Percentiles rank a stretch among this genome's conserved stretches.
Evolutionary conservation across 2,113 vertebrate genomes (phyloP).

Genomic region (Rostratula benghalensis): DNA sequence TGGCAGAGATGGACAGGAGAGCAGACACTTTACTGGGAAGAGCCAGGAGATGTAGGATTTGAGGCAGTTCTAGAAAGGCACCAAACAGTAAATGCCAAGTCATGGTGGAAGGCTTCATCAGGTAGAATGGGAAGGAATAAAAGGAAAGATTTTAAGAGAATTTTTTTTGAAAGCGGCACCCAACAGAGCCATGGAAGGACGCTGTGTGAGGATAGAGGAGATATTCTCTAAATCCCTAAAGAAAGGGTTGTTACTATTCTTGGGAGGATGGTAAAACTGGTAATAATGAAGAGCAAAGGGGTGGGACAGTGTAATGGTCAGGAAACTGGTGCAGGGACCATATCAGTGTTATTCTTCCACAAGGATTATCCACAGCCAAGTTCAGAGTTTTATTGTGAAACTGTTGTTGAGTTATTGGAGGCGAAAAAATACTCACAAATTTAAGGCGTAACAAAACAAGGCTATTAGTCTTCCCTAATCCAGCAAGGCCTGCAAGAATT

Average conservation of each 20-base stretch:
- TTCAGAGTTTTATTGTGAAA: background rate
- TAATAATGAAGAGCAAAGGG: background rate
- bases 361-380: background rate
- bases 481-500: background rate
- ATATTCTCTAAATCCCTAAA: background rate
- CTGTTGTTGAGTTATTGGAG: background rate
- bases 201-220: background rate
- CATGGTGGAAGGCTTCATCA: background rate
- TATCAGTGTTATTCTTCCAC: background rate
- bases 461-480: background rate
- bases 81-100: background rate
- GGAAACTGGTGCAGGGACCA: background rate
- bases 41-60: fast-evolving
- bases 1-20: background rate
- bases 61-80: background rate
- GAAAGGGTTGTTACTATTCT: background rate
- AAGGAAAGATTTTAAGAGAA: background rate
- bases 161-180: background rate
- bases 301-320: background rate
- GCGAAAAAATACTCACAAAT: background rate
- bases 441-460: background rate
- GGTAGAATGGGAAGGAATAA: background rate
- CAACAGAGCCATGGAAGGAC: background rate
- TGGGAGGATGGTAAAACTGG: background rate
- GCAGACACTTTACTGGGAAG: background rate